These are phyloP conservation scores for Motacilla alba DNA, from an alignment of 2,113 vertebrate species.

Conservation along the genomic window DNA sequence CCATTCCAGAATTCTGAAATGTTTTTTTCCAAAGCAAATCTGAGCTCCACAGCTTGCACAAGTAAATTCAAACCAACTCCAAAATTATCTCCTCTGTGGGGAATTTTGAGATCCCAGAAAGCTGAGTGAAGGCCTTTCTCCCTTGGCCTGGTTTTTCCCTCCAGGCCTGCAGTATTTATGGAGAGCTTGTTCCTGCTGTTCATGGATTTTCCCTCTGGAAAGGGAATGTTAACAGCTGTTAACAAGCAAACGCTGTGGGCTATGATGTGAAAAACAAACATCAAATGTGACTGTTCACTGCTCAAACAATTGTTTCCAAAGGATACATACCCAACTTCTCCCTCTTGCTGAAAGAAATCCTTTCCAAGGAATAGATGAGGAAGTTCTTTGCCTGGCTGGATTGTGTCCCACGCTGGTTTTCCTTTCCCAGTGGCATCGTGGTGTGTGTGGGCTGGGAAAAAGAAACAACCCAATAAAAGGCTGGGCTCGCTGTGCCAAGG, in stretches of 20 bases:
- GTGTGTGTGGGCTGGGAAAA: neutral
- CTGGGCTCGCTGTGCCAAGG: neutral
- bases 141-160: neutral
- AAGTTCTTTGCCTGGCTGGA: neutral
- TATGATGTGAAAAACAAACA: neutral
- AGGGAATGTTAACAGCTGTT: neutral
- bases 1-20: neutral
- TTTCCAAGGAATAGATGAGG: neutral
- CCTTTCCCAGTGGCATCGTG: neutral
- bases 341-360: neutral
- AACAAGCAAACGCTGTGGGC: neutral
- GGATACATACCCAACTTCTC: neutral
- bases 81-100: neutral
- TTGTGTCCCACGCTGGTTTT: neutral
- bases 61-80: neutral
- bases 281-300: neutral
- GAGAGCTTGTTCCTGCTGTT: neutral
- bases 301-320: neutral
- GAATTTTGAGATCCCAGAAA: neutral
- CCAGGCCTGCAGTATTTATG: neutral
- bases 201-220: neutral
- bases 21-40: neutral
- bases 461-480: neutral
- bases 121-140: neutral
- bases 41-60: neutral